Conservation (phyloP, 1,140 invertebrate genomes). For the Heliconius melpomene region DNA sequence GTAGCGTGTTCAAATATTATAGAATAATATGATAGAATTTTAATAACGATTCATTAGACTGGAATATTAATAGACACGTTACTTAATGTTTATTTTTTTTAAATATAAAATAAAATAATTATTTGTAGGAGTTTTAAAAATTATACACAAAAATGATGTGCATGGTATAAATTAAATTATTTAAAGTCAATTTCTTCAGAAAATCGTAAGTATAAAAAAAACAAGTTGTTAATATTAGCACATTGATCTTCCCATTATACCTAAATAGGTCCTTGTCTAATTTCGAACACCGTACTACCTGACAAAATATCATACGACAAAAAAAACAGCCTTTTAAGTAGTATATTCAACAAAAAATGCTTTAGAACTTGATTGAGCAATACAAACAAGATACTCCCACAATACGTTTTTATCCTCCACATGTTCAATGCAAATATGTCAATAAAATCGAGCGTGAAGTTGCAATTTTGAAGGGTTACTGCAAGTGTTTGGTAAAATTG, state of each 20-base stretch:
- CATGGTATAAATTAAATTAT: too few relatives aligned
- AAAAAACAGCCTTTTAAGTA: not conserved
- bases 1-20: too few relatives aligned
- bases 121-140: too few relatives aligned
- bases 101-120: too few relatives aligned
- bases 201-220: not conserved
- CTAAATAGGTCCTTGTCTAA: slow-evolving; percentile 1
- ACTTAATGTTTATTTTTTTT: too few relatives aligned
- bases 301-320: slow-evolving; percentile 5
- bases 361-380: slow-evolving; percentile 15
- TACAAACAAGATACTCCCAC: slow-evolving; percentile 26
- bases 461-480: slow-evolving; percentile 28
- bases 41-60: too few relatives aligned
- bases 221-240: not conserved
- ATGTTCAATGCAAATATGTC: slow-evolving; percentile 13
- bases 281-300: slow-evolving; percentile 23
- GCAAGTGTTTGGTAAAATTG: slow-evolving; percentile 13
- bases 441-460: slow-evolving; percentile 25
- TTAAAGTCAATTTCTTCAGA: too few relatives aligned
- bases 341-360: not conserved
- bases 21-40: too few relatives aligned
- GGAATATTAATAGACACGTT: too few relatives aligned
- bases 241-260: not conserved
- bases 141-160: too few relatives aligned
- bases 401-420: slow-evolving; percentile 19